A percentile compares a stretch with the other conserved stretches of the same genome.
Evolutionary conservation across 2,888 invertebrate species (phyloP).

Genomic region (Pandemis cinnamomeana): DNA sequence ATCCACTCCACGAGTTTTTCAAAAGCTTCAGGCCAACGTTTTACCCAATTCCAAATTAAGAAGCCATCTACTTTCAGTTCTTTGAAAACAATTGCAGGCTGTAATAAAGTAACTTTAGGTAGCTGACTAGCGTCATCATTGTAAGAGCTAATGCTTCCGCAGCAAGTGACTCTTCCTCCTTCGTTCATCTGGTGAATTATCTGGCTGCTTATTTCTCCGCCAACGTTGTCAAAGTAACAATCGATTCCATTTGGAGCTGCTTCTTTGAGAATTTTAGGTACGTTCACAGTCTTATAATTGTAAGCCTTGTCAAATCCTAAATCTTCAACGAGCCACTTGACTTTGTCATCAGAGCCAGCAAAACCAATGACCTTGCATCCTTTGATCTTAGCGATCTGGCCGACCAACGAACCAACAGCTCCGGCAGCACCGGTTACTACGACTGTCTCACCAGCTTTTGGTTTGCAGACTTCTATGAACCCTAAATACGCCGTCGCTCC

Average conservation of each 20-base stretch:
- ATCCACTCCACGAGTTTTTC: slow-evolving; percentile 82
- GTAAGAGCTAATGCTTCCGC: slow-evolving; percentile 86
- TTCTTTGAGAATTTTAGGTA: slow-evolving; percentile 82
- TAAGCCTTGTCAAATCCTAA: slow-evolving; percentile 88
- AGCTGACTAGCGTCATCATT: slow-evolving; percentile 51
- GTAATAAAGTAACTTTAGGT: slow-evolving; percentile 72
- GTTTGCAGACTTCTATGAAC: slow-evolving; percentile 87
- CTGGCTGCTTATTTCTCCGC: slow-evolving; percentile 85
- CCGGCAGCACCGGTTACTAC: slow-evolving; percentile 90
- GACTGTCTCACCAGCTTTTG: slow-evolving; percentile 88
- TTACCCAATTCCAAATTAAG: slow-evolving; percentile 69
- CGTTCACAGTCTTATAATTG: slow-evolving; percentile 88
- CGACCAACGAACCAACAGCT: slow-evolving; percentile 89
- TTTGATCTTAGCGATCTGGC: slow-evolving; percentile 90
- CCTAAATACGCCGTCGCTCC: slow-evolving; percentile 90
- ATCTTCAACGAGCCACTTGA: slow-evolving; percentile 86
- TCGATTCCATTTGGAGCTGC: slow-evolving; percentile 88
- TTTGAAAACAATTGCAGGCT: slow-evolving; percentile 76
- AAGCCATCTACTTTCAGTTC: slow-evolving; percentile 85
- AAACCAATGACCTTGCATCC: slow-evolving; percentile 87
- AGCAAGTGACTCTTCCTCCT: slow-evolving; percentile 85
- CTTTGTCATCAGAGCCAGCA: slow-evolving; percentile 89
- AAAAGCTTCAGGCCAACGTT: slow-evolving; percentile 80
- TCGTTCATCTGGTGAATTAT: slow-evolving; percentile 86
- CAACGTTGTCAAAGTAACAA: slow-evolving; percentile 91